phyloP scores from a whole-genome alignment of 1,140 invertebrate species.

The Drosophila oshimai region DNA sequence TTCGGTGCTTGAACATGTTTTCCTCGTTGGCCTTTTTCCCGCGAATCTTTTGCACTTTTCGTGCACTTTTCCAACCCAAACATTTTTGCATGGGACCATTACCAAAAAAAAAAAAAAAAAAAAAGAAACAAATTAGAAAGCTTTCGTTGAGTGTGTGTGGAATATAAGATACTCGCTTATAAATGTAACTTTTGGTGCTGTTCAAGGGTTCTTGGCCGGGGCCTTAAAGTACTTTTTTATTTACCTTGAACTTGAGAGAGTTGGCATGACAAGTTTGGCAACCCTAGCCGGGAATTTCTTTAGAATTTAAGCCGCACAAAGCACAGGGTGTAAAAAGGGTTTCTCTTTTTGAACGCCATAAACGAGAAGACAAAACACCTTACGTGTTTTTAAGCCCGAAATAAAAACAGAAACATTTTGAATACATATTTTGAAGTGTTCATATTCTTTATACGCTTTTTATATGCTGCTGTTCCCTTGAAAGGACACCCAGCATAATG shows the following conservation, averaged over 20 bases:
- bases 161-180: conserved; percentile 5
- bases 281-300: neutral
- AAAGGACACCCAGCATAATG: neutral
- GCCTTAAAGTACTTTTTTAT: neutral
- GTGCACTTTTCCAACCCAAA: conserved; percentile 5
- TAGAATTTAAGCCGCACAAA: neutral
- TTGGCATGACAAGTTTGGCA: neutral
- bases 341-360: neutral
- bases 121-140: neutral
- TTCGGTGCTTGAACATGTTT: neutral
- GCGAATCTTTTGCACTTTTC: conserved; percentile 20
- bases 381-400: neutral
- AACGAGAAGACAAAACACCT: neutral
- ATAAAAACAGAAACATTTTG: neutral
- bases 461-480: neutral
- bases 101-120: neutral
- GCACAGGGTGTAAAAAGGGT: neutral
- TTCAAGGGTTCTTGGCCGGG: neutral
- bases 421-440: neutral
- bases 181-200: neutral
- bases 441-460: neutral
- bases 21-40: neutral
- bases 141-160: neutral
- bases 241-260: neutral
- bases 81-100: conserved; percentile 18